Base-by-base conservation (phyloP, 2,113 vertebrate genomes). In the Rutilus rutilus region DNA sequence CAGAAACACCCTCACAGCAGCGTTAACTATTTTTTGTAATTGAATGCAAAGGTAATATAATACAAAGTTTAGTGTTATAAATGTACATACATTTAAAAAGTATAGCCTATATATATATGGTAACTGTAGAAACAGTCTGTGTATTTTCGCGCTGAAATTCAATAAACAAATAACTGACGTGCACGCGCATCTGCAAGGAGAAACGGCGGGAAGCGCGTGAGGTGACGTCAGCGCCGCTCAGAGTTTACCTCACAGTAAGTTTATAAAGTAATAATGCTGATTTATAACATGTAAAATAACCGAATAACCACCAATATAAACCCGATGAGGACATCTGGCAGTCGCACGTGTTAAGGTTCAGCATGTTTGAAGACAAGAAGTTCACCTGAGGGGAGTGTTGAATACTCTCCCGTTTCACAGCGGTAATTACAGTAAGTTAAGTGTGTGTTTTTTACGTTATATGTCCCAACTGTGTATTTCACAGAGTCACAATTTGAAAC, bases 151-250 rank as follows among this genome's bases (percentile, higher is more conserved):
- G 39, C 71, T 45, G 23, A 42, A 42, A 42, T 42, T 42, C 42
- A 33, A 33, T 33, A 33, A 33, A 33, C 33, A 45, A 71, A 42
- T 10, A 6, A 47, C 11, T 2, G 36, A 11, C 15, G 11, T 2
- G 39, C 69, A 1, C 5, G 21, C 2, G 36, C 0, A 1, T 2
- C 39, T 7, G 23, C 0, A 1, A 42, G 10, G n/a, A 47, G 12
- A 47, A 74, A 15, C 1, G 0, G 71, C 39, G 71, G 36, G 71
- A 74, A 74, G 71, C 5, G 23, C 71, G 10, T 45, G 39, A 45
- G 23, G 23, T 8, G 12, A n/a, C n/a, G n/a, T n/a, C n/a, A 74
- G 42, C 2, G 23, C 12, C 2, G 71, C 36, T 5, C 2, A 0
- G 50, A 25, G 17, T 39, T 42, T 65, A 84, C 57, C 10, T 73